Evolutionary conservation across 2,888 invertebrate genomes (phyloP), one percentile per base, ranked within the genome.

Genomic region (Leptogaster cylindrica): DNA sequence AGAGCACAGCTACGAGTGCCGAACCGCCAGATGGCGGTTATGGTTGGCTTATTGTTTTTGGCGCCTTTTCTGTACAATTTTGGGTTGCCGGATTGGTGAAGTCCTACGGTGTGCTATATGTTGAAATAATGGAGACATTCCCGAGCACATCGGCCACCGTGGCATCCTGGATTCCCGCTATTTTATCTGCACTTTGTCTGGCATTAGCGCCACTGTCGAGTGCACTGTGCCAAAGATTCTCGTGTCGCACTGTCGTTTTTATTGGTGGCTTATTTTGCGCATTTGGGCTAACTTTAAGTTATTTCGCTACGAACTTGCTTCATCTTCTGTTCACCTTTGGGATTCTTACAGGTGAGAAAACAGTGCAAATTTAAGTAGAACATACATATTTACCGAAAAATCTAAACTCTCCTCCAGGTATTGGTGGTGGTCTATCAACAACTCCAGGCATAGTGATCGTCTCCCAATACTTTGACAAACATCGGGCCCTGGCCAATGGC

Each of bases 391-490:
- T 8, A 2, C 10, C 12, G 2, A 46, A 46, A 8, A 7, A 8
- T 52, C 18, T 25, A 14, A 27, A 31, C 41, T 39, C 67, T 67
- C 73, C 12, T 65, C 16, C 0, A 87, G 91, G 91, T 33, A 88
- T 90, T 66, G 91, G 91, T 0, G 90, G 90, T 0, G 91, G 91
- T 0, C 82, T 91, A 0, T 90, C 90, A 0, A 91, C 91, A 1
- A 91, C 91, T 0, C 91, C 91, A 0, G 91, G 91, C 0, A 90
- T 91, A 61, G 89, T 91, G 5, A 89, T 91, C 68, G 91, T 91
- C 0, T 90, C 90, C 0, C 89, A 89, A 71, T 91, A 91, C 75
- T 91, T 91, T 74, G 89, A 90, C 73, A 90, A 88, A 74, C 89
- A 90, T 78, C 86, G 91, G 58, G 91, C 91, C 0, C 75, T 91